phyloP scores from a whole-genome alignment of 2,113 vertebrate genomes.

The Chamaetylas fuelleborni region DNA sequence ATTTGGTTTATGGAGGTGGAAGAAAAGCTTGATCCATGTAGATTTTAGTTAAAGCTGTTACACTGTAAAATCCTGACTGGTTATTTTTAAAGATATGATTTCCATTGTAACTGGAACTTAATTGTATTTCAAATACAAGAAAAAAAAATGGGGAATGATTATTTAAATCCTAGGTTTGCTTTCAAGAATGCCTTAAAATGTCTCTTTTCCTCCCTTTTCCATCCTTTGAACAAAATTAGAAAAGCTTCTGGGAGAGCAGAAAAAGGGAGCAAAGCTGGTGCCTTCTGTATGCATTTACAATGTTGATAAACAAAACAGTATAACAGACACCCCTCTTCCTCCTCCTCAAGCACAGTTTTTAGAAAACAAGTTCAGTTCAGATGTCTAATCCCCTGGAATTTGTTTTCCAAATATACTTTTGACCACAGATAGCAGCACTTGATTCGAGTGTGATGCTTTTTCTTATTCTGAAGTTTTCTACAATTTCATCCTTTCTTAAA shows the following conservation, averaged over 20 bases:
- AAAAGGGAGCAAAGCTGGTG: neutral
- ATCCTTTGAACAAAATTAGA: neutral
- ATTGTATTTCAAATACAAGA: neutral
- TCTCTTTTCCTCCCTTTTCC: neutral
- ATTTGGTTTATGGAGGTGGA: neutral
- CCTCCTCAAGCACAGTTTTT: neutral
- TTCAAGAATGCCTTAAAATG: neutral
- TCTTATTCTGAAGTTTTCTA: neutral
- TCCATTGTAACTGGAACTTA: neutral
- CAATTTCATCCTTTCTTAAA: neutral
- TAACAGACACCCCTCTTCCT: neutral
- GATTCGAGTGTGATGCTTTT: neutral
- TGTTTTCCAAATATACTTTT: neutral
- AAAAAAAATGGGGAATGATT: neutral
- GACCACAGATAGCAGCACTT: neutral
- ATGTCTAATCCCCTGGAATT: neutral
- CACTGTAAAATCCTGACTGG: neutral
- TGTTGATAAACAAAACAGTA: neutral
- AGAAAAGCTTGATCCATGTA: neutral
- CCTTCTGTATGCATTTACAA: neutral
- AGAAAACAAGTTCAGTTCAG: neutral
- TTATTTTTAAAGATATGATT: neutral
- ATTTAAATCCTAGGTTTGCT: neutral
- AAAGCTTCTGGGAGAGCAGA: neutral
- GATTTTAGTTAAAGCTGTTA: neutral